Conservation (phyloP, 2,888 invertebrate genomes). For the Ypsolopha sequella region DNA sequence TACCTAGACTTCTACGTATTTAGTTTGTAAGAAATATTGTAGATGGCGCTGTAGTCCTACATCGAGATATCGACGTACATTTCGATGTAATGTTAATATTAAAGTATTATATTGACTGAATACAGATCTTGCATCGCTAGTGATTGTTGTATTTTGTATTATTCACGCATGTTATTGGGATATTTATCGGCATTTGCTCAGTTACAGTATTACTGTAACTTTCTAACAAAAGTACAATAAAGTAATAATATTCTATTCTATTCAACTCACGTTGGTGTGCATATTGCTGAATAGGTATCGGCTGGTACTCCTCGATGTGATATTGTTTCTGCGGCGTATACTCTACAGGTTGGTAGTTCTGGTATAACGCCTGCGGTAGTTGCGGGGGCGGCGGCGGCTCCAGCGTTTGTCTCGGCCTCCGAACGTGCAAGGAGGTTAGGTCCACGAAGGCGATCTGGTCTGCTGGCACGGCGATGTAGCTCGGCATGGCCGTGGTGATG, state of each 20-base stretch:
- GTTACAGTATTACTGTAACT: not conserved
- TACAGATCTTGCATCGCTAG: too few species aligned
- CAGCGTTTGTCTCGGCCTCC: slow-evolving; percentile 45
- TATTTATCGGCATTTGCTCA: too few species aligned
- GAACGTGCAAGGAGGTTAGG: slow-evolving; percentile 43
- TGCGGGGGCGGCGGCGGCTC: slow-evolving; percentile 33
- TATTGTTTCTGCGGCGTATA: not conserved
- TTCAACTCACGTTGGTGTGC: slow-evolving; percentile 52
- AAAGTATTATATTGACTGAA: too few species aligned
- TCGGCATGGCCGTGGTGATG: slow-evolving; percentile 54
- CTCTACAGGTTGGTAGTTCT: slow-evolving; percentile 10
- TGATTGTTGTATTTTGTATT: too few species aligned
- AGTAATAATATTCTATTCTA: too few species aligned
- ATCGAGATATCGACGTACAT: too few species aligned
- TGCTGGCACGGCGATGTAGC: slow-evolving; percentile 73
- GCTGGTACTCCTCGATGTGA: slow-evolving; percentile 34
- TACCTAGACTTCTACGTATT: too few species aligned
- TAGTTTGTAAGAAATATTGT: too few species aligned
- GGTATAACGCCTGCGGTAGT: slow-evolving; percentile 15
- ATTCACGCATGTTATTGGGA: too few species aligned
- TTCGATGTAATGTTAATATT: too few species aligned
- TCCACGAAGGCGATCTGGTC: slow-evolving; percentile 73
- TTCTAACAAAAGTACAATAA: not conserved
- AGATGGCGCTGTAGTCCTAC: too few species aligned
- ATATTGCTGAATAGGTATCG: slow-evolving; percentile 29